Base-by-base conservation (phyloP, 2,113 vertebrate species). In the Diphyllodes magnificus region DNA sequence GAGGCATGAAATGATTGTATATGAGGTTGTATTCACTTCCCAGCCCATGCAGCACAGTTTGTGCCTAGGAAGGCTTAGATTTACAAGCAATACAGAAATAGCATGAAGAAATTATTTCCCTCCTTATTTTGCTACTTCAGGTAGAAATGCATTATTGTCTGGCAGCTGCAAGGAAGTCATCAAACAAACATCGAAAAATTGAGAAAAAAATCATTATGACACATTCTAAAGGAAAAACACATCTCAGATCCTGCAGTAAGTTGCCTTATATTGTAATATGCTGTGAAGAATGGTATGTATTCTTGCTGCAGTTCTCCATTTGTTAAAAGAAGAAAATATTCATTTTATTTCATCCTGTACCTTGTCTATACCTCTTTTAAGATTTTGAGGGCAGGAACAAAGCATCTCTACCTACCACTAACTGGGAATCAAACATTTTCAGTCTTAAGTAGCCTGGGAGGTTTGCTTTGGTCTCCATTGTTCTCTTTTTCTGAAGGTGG, bases 1-100 rank as follows among this genome's bases (percentile, higher is more conserved):
- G 72, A 96, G 83, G 83, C 57, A 8, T 97, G 95, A 97, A 97
- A 97, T 97, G 54, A 91, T 82, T 94, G 66, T 63, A 69, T 81
- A 73, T 76, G n/a, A 94, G 78, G 63, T 60, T 93, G 44, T 53
- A 85, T 81, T 91, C 22, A 57, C 69, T 97, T 95, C 37, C 40
- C 35, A 91, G 89, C 37, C 85, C 85, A 40, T 75, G n/a, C 45
- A 91, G 70, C 47, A 37, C 40, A 91, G 31, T 93, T 94, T 91
- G 63, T 85, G 81, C 80, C 37, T 88, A 95, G 66, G 57, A 95
- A 90, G n/a, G 17, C 49, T 93, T 78, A 80, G 66, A 59, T 83
- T 90, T 91, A 35, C 20, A 86, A 77, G 60, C 16, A 91, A 56
- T 63, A 51, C 17, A 75, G 73, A 91, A 90, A 71, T n/a, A 88